A percentile compares a stretch with the other conserved stretches of the same genome.
These are phyloP conservation scores for Spea multiplicata DNA, from an alignment of 2,113 vertebrate genomes.

Conservation along the genomic window DNA sequence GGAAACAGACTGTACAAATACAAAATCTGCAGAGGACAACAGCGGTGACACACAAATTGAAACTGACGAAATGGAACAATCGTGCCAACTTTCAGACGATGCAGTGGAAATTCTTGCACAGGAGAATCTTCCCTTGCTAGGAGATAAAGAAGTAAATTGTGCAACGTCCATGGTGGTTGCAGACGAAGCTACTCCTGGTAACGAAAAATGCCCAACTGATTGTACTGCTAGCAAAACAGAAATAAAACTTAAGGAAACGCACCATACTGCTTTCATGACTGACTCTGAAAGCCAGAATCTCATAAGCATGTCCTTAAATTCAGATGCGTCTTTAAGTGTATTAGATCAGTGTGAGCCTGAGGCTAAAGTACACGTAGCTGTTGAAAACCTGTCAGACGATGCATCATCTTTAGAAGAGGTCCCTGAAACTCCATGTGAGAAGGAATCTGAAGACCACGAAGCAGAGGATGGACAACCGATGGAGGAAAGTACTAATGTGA, in stretches of 20 bases:
- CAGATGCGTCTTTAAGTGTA: slow-evolving; percentile 51
- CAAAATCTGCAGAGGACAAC: slow-evolving; percentile 60
- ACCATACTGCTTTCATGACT: slow-evolving; percentile 36
- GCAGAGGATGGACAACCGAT: slow-evolving; percentile 48
- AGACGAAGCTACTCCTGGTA: slow-evolving; percentile 33
- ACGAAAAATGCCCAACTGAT: neutral
- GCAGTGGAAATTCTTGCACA: slow-evolving; percentile 44
- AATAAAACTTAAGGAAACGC: slow-evolving; percentile 45
- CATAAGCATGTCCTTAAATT: slow-evolving; percentile 49
- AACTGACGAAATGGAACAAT: slow-evolving; percentile 48
- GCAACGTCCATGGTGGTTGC: slow-evolving; percentile 35
- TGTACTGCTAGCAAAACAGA: slow-evolving; percentile 25
- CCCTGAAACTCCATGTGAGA: slow-evolving; percentile 65
- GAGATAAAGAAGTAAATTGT: slow-evolving; percentile 18
- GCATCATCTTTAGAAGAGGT: slow-evolving; percentile 57
- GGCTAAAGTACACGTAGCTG: slow-evolving; percentile 39
- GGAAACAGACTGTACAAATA: slow-evolving; percentile 47
- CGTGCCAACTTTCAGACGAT: slow-evolving; percentile 45
- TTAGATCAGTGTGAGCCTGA: slow-evolving; percentile 54
- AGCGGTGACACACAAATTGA: slow-evolving; percentile 76
- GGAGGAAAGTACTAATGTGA: slow-evolving; percentile 49
- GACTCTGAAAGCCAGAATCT: slow-evolving; percentile 57
- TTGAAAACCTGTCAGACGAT: slow-evolving; percentile 52
- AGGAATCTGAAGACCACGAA: slow-evolving; percentile 44
- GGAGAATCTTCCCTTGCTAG: slow-evolving; percentile 27